Percentiles rank a stretch among this genome's conserved stretches.
phyloP scores from a whole-genome alignment of 2,797 vertebrate genomes.

The Sebastes minor region DNA sequence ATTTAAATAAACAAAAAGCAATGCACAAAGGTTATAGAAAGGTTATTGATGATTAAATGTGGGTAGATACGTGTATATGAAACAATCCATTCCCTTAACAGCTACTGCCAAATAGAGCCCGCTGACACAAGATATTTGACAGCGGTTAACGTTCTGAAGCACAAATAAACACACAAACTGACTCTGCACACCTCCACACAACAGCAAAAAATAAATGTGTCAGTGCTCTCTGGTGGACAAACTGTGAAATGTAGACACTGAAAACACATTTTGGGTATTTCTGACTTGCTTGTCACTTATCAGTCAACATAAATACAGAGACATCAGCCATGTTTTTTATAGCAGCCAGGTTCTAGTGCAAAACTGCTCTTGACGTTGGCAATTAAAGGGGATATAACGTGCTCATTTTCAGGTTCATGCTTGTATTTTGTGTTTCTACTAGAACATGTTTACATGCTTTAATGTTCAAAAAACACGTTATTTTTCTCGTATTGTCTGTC shows the following conservation, averaged over 20 bases:
- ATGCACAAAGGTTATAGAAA: not conserved
- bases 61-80: not conserved
- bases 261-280: not conserved
- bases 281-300: not conserved
- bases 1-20: not conserved
- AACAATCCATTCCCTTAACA: not conserved
- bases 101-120: not conserved
- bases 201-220: not conserved
- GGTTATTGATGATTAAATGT: not conserved
- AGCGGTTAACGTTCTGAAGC: no score
- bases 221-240: conserved; percentile 1
- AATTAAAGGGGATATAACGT: no score
- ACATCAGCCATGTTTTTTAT: not conserved
- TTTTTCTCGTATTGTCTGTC: no score
- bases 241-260: not conserved
- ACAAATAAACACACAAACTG: no score
- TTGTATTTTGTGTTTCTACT: accelerated
- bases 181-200: no score
- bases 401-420: no score
- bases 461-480: no score
- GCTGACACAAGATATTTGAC: no score
- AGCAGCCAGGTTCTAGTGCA: not conserved
- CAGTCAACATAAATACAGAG: not conserved
- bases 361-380: not conserved
- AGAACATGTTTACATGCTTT: no score